Conservation (phyloP, 2,888 invertebrate genomes). For the Agrotis clavis region DNA sequence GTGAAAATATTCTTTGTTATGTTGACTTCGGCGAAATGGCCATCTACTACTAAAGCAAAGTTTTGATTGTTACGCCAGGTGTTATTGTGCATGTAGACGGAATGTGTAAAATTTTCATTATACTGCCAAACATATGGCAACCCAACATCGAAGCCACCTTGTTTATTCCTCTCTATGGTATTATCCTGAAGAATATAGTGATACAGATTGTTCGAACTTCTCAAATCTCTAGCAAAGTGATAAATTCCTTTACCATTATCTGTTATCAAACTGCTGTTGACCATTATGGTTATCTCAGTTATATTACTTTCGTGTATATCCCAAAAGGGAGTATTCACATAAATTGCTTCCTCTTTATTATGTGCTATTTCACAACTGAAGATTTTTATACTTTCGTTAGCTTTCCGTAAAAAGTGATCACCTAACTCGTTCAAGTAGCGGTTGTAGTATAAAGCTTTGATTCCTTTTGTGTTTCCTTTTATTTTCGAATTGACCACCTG, state of each 20-base stretch:
- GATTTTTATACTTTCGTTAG: conserved; percentile 96
- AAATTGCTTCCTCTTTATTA: conserved; percentile 95
- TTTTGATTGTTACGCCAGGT: conserved; percentile 96
- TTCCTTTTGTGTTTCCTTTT: conserved; percentile 95
- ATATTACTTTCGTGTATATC: conserved; percentile 96
- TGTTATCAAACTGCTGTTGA: conserved; percentile 96
- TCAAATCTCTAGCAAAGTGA: conserved; percentile 97
- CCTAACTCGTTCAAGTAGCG: conserved; percentile 96
- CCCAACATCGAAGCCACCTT: conserved; percentile 96
- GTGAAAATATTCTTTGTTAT: conserved; percentile 96
- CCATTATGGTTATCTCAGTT: conserved; percentile 97
- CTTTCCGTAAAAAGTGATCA: conserved; percentile 96
- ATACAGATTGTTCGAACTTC: conserved; percentile 99
- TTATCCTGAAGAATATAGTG: conserved; percentile 98
- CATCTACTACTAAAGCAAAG: conserved; percentile 96
- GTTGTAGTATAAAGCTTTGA: conserved; percentile 96
- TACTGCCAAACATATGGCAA: conserved; percentile 99
- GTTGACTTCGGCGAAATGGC: conserved; percentile 98
- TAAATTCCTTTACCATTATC: conserved; percentile 97
- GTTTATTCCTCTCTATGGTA: conserved; percentile 95
- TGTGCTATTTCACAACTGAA: conserved; percentile 95
- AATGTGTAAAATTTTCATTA: conserved; percentile 98
- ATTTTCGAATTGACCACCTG: conserved; percentile 94
- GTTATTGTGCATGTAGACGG: conserved; percentile 96
- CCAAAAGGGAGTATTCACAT: conserved; percentile 96